Evolutionary conservation across 2,888 invertebrate species (phyloP).

Genomic region (Stenodera caucasica): DNA sequence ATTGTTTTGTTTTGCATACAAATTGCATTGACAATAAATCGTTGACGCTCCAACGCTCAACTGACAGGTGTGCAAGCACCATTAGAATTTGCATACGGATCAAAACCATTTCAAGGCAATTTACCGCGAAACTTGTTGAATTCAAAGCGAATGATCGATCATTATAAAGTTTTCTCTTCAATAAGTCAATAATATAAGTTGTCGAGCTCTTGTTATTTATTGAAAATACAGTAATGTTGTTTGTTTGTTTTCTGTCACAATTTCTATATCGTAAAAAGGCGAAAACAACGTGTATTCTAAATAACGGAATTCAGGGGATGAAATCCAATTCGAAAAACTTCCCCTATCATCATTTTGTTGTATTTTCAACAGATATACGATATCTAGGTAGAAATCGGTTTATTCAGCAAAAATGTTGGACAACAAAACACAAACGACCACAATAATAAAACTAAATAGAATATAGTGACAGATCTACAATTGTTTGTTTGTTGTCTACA

Average conservation of each 20-base stretch:
- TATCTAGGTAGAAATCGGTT: conserved; percentile 33
- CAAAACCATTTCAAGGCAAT: no score
- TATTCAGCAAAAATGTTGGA: conserved; percentile 30
- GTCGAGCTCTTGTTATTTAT: background rate
- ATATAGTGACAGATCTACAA: conserved; percentile 24
- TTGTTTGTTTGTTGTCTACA: conserved; percentile 13
- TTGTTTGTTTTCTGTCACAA: background rate
- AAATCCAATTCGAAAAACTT: conserved; percentile 18
- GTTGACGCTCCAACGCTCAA: no score
- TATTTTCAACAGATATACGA: conserved; percentile 18
- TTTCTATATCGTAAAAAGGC: background rate
- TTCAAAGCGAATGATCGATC: no score
- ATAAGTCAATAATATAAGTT: no score
- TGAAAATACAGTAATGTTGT: no score
- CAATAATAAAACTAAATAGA: conserved; percentile 31
- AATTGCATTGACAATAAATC: no score
- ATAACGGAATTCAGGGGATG: conserved; percentile 8
- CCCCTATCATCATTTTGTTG: conserved; percentile 9
- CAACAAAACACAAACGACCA: conserved; percentile 19
- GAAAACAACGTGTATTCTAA: no score
- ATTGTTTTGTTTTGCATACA: no score
- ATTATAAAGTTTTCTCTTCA: no score
- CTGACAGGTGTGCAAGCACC: no score
- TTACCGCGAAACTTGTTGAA: no score
- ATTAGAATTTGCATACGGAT: no score